A percentile compares a stretch with the other conserved stretches of the same genome.
Evolutionary conservation across 2,888 invertebrate species (phyloP).

Genomic region (Drosophila fungiperda): DNA sequence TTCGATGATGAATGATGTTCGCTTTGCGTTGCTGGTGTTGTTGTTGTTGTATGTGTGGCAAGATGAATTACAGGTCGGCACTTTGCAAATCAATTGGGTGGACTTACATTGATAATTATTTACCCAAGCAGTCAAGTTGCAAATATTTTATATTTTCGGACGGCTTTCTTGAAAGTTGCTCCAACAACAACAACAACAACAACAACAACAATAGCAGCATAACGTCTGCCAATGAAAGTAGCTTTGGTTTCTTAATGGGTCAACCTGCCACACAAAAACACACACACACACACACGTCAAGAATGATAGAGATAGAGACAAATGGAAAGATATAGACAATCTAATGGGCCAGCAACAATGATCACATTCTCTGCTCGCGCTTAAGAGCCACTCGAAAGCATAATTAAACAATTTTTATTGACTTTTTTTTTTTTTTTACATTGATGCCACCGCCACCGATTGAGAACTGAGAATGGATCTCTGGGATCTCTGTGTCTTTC

Average conservation of each 20-base stretch:
- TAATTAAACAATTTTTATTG: constrained; percentile 80
- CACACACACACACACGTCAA: constrained; percentile 30
- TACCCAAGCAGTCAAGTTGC: constrained; percentile 41
- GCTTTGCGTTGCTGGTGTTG: constrained; percentile 16
- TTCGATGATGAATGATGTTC: constrained; percentile 59
- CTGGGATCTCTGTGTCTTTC: constrained; percentile 39
- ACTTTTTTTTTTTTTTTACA: constrained; percentile 63
- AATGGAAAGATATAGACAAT: constrained; percentile 19
- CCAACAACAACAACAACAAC: constrained; percentile 18
- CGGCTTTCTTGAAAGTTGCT: constrained; percentile 41
- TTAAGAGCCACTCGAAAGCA: constrained; percentile 74
- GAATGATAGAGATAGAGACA: not conserved
- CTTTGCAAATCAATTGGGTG: constrained; percentile 55
- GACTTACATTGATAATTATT: constrained; percentile 54
- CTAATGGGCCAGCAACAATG: constrained; percentile 69
- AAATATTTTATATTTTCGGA: constrained; percentile 44
- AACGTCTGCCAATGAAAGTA: constrained; percentile 58
- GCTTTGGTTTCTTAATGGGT: constrained; percentile 62
- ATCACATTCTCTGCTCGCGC: constrained; percentile 71
- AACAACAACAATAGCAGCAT: constrained; percentile 20
- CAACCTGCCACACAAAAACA: constrained; percentile 53
- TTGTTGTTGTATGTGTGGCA: constrained; percentile 13
- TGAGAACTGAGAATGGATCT: constrained; percentile 37
- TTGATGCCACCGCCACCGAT: constrained; percentile 65
- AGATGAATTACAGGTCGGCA: constrained; percentile 50